Evolutionary conservation across 2,113 vertebrate genomes (phyloP).

Genomic region (Tylochromis polylepis): DNA sequence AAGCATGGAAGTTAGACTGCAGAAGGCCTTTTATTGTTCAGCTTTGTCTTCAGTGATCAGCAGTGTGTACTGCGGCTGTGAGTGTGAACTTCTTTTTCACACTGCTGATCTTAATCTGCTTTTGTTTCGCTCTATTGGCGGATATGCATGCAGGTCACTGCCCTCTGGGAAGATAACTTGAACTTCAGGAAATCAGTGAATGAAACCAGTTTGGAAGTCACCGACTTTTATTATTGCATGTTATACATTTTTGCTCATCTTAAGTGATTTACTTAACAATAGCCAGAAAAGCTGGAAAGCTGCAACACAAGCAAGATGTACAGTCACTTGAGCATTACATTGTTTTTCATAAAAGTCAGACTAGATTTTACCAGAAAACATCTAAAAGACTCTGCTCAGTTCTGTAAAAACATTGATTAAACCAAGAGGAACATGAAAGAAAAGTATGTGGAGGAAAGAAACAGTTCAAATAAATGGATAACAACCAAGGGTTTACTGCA

Average conservation of each 20-base stretch:
- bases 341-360: not conserved
- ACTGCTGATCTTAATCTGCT: not conserved
- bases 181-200: not conserved
- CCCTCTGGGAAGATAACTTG: not conserved
- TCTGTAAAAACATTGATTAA: not conserved
- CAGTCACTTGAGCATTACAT: not conserved
- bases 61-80: not conserved
- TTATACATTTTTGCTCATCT: not conserved
- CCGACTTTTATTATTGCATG: not conserved
- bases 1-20: not conserved
- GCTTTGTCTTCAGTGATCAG: not conserved
- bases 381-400: not conserved
- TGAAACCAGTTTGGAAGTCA: not conserved
- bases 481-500: not conserved
- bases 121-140: not conserved
- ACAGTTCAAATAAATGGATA: not conserved
- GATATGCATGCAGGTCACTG: not conserved
- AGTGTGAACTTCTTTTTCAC: not conserved
- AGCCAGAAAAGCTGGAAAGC: not conserved
- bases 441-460: not conserved
- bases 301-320: not conserved
- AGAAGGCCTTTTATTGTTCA: not conserved
- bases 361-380: not conserved
- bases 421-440: not conserved
- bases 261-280: not conserved